A percentile compares a stretch with the other conserved stretches of the same genome.
Conservation (phyloP, 2,888 invertebrate species). For the Dynastes hyllus region DNA sequence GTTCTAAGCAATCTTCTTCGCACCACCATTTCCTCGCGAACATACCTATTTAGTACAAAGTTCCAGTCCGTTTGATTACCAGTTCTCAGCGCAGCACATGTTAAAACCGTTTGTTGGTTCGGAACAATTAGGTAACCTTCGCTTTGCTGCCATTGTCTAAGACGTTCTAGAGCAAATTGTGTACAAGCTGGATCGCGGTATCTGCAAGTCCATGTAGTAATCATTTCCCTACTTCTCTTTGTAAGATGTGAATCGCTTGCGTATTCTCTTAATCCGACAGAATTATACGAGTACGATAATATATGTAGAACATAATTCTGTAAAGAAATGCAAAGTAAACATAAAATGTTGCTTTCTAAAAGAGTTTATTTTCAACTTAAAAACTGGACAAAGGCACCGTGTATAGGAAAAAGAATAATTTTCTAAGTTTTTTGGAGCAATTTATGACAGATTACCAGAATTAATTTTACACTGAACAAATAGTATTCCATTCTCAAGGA, state of each 20-base stretch:
- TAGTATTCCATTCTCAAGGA: background rate
- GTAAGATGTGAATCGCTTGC: slow-evolving; percentile 68
- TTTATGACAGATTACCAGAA: no score
- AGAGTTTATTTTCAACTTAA: no score
- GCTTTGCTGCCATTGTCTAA: slow-evolving; percentile 66
- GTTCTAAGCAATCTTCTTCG: slow-evolving; percentile 51
- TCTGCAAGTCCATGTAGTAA: slow-evolving; percentile 78
- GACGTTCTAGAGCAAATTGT: slow-evolving; percentile 68
- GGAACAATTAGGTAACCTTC: slow-evolving; percentile 70
- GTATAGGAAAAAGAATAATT: background rate
- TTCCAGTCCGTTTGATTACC: slow-evolving; percentile 78
- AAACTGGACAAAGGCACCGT: no score
- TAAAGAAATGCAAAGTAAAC: background rate
- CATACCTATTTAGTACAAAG: slow-evolving; percentile 74
- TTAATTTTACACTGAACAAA: background rate
- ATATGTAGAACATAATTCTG: slow-evolving; percentile 46
- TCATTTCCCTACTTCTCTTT: slow-evolving; percentile 75
- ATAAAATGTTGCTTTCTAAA: no score
- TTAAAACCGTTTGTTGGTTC: slow-evolving; percentile 80
- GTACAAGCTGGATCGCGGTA: slow-evolving; percentile 76
- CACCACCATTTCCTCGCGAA: slow-evolving; percentile 21
- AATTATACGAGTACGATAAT: slow-evolving; percentile 15
- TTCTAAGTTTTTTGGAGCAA: background rate
- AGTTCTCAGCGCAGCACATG: slow-evolving; percentile 81
- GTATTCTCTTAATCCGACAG: slow-evolving; percentile 51